Evolutionary conservation across 2,113 vertebrate genomes (phyloP), one percentile per base, ranked within the genome.

Genomic region (Guaruba guarouba): DNA sequence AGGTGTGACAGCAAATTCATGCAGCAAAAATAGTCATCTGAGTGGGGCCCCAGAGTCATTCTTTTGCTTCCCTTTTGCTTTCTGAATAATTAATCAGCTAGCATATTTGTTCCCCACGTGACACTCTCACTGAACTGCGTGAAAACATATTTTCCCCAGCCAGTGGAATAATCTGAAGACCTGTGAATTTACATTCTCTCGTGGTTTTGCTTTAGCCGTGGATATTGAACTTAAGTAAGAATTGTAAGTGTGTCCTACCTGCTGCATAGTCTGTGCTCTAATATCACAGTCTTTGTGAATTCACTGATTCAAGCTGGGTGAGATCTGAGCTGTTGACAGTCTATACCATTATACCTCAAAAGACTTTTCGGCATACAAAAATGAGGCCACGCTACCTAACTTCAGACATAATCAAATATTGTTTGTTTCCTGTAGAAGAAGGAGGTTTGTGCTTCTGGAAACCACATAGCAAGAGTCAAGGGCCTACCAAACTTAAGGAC

Each of bases 351-450:
- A 33, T 8, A 22, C 61, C 13, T 39, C 41, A 18, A 33, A 29
- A 46, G 16, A 19, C 31, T 10, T 55, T 54, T 43, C 5, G 4
- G 54, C 10, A 5, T 9, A 20, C 5, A 23, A 67, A 17, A 9
- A 5, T 1, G 9, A 49, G 31, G 19, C 22, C n/a, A 14, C 0
- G 1, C 35, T 31, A 9, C 1, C 2, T 44, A 49, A 27, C 41
- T 51, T 62, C 48, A 29, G 51, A 20, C 16, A 13, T 37, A 33
- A 24, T 29, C 61, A 41, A 35, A 52, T 27, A 17, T 4, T n/a
- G 5, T 31, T 39, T 46, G 18, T 43, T 55, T 62, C 52, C 31
- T 31, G 12, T 7, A 62, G 61, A 73, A 79, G 29, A 10, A 15
- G 22, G n/a, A 78, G 11, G 22, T 17, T 73, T 67, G 43, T 10